Base-by-base conservation (phyloP, 1,140 invertebrate genomes). In the Brachystomella parvula region DNA sequence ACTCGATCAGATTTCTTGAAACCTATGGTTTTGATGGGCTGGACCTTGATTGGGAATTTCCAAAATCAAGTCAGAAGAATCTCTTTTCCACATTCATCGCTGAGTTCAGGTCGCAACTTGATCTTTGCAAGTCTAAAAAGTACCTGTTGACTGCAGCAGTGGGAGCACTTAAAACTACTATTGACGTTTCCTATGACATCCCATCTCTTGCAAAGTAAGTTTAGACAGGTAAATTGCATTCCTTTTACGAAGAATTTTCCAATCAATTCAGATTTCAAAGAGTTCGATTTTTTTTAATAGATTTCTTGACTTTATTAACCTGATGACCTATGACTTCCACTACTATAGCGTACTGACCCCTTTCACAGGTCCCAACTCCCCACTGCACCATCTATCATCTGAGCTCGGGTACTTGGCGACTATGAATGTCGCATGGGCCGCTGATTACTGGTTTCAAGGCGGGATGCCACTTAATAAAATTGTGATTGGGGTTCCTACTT, bases 251-350 rank as follows among this genome's bases (percentile, higher is more conserved):
- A 60, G 32, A 63, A 64, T 47, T 64, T 32, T 61, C 69, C 29
- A 59, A 61, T 61, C 72, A 61, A 62, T 61, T 65, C 17, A 39
- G 19, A 49, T 61, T 69, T 35, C 39, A 66, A 44, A 61, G 15
- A 47, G 21, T 26, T 35, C 29, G n/a, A 33, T 33, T 6, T 73
- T 71, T 74, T 61, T 75, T 79, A 77, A 59, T 73, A 87, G 86
- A 58, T 81, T 87, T 76, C 82, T 89, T 1, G 91, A 94, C 77
- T 92, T 86, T 81, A 82, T 92, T 0, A 92, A 90, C 77, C 73
- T 96, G 2, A 94, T 94, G 92, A 83, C 87, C 0, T 96, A 95
- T 75, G 92, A 95, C 76, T 94, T 85, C 73, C 90, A 94, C 77
- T 88, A 85, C 70, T 93, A 84, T 73, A 82, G 84, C 2, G 81